Base-by-base conservation (phyloP, 2,888 invertebrate genomes). In the Phasia obesa region DNA sequence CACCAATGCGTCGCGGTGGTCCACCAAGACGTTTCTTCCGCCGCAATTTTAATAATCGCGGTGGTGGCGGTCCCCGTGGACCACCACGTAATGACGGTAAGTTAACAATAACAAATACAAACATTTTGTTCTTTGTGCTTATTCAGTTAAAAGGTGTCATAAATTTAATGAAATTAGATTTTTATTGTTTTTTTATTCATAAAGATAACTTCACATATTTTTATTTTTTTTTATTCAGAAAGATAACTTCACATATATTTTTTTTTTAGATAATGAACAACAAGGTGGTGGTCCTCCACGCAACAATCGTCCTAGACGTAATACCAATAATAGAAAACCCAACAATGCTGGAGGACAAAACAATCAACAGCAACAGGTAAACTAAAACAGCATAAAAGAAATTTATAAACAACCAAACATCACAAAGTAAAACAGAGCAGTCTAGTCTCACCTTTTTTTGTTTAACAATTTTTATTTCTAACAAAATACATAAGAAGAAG, bases 11-110 rank as follows among this genome's bases (percentile, higher is more conserved):
- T 91, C 93, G 92, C 90, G 92, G 91, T 84, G 91, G 92, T 81
- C 92, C 93, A 84, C 91, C 92, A 84, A 92, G 93, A 88, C 93
- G 95, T 88, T 95, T 94, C 92, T 95, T 94, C 94, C 95, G 95
- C 88, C 94, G 95, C 86, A 95, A 95, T 90, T 94, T 94, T 93
- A 86, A 87, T 80, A 86, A 87, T 81, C 88, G 88, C 67, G 88
- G 88, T 35, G 89, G 90, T 78, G 88, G 87, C 70, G 87, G 87
- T 69, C 88, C 87, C 65, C 88, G 88, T 47, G 90, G 90, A 79
- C 90, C 89, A 69, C 80, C 89, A 69, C 80, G 84, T 60, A 84
- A 74, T 74, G 80, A 81, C 57, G 80, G 80, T 84, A 77, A 73
- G 73, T 44, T 49, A 47, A 31, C 4, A n/a, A n/a, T 13, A 47